Conservation (phyloP, 2,113 vertebrate genomes). For the Suncus etruscus region DNA sequence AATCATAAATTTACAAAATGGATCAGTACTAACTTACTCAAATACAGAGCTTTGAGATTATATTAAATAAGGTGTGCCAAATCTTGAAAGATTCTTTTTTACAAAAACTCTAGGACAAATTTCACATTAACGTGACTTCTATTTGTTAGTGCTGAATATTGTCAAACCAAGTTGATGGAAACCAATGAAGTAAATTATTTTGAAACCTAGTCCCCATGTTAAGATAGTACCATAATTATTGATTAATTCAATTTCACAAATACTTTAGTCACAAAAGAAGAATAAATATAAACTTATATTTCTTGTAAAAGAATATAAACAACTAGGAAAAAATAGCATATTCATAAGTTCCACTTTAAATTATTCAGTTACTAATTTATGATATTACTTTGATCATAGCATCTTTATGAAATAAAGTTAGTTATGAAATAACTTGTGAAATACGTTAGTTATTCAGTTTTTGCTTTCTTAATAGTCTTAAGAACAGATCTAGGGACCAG, state of each 20-base stretch:
- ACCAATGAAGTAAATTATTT: conserved; percentile 50
- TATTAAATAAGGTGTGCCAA: background rate
- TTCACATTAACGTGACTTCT: conserved; percentile 17
- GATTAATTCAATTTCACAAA: conserved; percentile 41
- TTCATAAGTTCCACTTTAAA: conserved; percentile 17
- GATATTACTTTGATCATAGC: background rate
- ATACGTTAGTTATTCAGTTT: background rate
- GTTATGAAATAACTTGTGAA: conserved; percentile 19
- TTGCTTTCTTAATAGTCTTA: background rate
- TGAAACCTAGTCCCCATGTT: background rate
- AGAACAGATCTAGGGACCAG: background rate
- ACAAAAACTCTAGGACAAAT: conserved; percentile 42
- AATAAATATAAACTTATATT: background rate
- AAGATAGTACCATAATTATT: conserved; percentile 6
- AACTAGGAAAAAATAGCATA: conserved; percentile 8
- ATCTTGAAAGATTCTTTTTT: conserved; percentile 22
- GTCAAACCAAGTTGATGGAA: conserved; percentile 24
- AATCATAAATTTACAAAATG: conserved; percentile 9
- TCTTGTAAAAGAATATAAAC: background rate
- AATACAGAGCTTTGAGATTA: conserved; percentile 37
- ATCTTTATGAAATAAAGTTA: conserved; percentile 11
- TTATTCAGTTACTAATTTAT: conserved; percentile 21
- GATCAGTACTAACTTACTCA: conserved; percentile 27
- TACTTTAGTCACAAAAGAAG: conserved; percentile 15
- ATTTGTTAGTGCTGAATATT: conserved; percentile 19